Percentiles rank a stretch among this genome's conserved stretches.
Conservation (phyloP, 1,140 invertebrate genomes). For the Araneus ventricosus region DNA sequence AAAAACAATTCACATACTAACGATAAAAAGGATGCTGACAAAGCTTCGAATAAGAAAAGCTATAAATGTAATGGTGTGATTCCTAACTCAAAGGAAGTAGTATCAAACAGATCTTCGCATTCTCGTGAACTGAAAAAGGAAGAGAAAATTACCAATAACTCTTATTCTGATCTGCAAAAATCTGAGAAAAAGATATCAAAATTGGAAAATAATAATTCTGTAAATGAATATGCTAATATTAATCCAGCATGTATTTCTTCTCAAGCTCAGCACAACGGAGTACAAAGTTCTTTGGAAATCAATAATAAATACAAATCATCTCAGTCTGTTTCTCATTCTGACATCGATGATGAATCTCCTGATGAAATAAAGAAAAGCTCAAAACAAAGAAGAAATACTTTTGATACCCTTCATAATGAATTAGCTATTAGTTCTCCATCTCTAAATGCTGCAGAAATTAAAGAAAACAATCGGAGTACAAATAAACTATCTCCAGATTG, state of each 20-base stretch:
- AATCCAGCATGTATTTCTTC: neutral
- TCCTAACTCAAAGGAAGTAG: constrained; percentile 27
- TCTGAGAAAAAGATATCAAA: neutral
- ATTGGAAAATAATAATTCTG: neutral
- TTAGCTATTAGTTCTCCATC: neutral
- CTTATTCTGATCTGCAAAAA: neutral
- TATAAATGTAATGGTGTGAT: constrained; percentile 66
- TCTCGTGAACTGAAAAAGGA: neutral
- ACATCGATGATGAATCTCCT: neutral
- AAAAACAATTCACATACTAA: neutral
- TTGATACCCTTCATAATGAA: neutral
- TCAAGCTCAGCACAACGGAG: neutral
- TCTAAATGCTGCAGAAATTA: neutral
- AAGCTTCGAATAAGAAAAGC: neutral
- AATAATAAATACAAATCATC: neutral
- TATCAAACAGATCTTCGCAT: neutral
- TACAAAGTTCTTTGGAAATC: neutral
- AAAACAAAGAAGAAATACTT: neutral
- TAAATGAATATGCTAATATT: constrained; percentile 62
- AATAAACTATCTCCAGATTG: neutral
- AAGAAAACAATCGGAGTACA: neutral
- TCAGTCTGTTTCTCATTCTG: neutral
- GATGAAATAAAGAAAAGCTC: neutral
- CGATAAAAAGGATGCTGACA: neutral
- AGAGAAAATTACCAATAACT: constrained; percentile 14